Percentiles rank a stretch among this genome's conserved stretches.
phyloP scores from a whole-genome alignment of 1,140 invertebrate genomes.

The Drosophila triauraria region DNA sequence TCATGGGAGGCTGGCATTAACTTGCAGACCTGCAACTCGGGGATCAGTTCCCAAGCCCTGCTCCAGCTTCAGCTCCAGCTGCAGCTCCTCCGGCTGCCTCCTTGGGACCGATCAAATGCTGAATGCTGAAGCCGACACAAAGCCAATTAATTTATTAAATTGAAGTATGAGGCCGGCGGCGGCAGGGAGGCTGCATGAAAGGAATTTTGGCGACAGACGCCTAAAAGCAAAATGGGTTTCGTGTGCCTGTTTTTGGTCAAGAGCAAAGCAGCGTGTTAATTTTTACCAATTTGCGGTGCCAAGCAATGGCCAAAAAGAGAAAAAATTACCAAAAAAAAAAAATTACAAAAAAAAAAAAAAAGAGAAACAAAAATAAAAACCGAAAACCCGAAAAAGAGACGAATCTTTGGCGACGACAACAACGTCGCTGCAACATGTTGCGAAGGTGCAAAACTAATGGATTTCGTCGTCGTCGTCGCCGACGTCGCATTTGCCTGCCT shows the following conservation, averaged over 20 bases:
- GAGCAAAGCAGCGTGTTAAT: constrained; percentile 83
- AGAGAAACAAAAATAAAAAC: constrained; percentile 20
- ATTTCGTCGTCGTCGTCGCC: constrained; percentile 76
- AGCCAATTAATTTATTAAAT: constrained; percentile 85
- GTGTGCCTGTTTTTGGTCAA: constrained; percentile 81
- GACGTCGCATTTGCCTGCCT: constrained; percentile 59
- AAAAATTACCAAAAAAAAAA: constrained; percentile 32
- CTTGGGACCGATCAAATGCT: constrained; percentile 46
- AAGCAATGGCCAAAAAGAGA: constrained; percentile 59
- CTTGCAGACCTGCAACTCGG: constrained; percentile 27
- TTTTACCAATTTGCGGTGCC: constrained; percentile 81
- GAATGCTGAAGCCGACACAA: constrained; percentile 66
- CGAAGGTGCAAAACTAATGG: constrained; percentile 83
- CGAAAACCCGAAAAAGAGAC: constrained; percentile 34
- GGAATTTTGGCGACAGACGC: constrained; percentile 84
- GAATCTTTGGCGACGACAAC: constrained; percentile 54
- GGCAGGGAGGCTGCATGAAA: constrained; percentile 53
- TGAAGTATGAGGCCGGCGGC: constrained; percentile 76
- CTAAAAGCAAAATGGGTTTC: constrained; percentile 82
- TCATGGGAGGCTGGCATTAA: constrained; percentile 74
- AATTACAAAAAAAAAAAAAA: constrained; percentile 3
- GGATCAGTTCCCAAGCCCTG: constrained; percentile 36
- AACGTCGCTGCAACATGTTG: constrained; percentile 77
- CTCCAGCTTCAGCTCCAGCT: background rate
- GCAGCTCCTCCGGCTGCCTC: constrained; percentile 5